These are phyloP conservation scores for Enteromius afrohamiltoni DNA, from an alignment of 2,797 vertebrate species.

Conservation along the genomic window DNA sequence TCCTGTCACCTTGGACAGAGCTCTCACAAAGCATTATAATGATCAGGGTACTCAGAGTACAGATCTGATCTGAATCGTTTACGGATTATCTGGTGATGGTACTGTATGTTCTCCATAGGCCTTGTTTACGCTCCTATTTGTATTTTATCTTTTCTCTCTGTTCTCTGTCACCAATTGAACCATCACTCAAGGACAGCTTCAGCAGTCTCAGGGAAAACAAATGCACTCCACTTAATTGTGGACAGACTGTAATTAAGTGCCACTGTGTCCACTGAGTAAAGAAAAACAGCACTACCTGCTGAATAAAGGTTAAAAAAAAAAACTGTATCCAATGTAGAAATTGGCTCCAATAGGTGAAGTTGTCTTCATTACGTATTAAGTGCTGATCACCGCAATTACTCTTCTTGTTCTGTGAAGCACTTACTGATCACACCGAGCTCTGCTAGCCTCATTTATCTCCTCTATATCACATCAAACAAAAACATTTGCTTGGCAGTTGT, in stretches of 20 bases:
- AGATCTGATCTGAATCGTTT: constrained; percentile 13
- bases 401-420: constrained; percentile 29
- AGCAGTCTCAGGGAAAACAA: constrained; percentile 54
- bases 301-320: constrained; percentile 29
- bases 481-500: not conserved
- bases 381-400: constrained; percentile 61
- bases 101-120: not conserved
- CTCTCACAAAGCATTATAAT: not conserved
- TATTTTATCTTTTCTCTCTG: not conserved
- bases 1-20: not conserved
- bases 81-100: not conserved
- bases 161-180: constrained; percentile 31
- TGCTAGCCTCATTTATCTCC: constrained; percentile 4
- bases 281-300: constrained; percentile 15
- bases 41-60: not conserved
- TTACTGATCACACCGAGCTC: constrained; percentile 38
- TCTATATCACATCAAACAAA: not conserved
- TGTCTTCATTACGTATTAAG: constrained; percentile 60
- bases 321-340: constrained; percentile 38
- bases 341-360: constrained; percentile 39
- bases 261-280: constrained; percentile 48
- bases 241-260: constrained; percentile 62
- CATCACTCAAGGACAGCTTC: constrained; percentile 40
- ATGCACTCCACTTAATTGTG: constrained; percentile 57
- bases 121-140: not conserved